phyloP scores from a whole-genome alignment of 2,888 invertebrate species.

The Myopa tessellatipennis region DNA sequence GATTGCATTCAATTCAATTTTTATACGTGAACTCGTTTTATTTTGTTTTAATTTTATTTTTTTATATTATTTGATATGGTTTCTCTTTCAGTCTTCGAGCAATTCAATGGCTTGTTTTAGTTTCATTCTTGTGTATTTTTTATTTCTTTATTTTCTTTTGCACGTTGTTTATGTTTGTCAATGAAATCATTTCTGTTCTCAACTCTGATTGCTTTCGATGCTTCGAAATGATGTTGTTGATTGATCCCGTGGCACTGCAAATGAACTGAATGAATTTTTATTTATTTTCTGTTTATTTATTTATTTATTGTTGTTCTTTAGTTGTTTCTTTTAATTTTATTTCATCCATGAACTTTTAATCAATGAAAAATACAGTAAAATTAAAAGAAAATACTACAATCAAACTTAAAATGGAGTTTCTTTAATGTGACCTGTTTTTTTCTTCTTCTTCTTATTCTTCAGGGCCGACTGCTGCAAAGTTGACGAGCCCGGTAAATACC shows the following conservation, averaged over 20 bases:
- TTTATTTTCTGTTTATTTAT: too few relatives aligned
- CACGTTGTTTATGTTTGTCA: too few relatives aligned
- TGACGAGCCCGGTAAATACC: conserved; percentile 73
- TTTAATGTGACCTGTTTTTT: neutral
- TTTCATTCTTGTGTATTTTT: neutral
- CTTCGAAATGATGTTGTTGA: neutral
- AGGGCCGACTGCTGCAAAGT: conserved; percentile 77
- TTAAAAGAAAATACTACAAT: neutral
- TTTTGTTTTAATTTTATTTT: neutral
- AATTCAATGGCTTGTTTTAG: too few relatives aligned
- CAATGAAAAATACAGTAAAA: neutral
- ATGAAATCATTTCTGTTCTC: neutral
- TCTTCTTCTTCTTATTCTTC: conserved; percentile 30
- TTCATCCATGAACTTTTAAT: neutral
- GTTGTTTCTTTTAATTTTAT: neutral
- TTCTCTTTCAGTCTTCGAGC: too few relatives aligned
- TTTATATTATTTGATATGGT: neutral
- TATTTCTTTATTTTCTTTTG: neutral
- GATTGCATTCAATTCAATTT: too few relatives aligned
- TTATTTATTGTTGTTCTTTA: neutral
- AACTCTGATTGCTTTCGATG: neutral
- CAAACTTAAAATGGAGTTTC: too few relatives aligned
- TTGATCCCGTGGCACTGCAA: conserved; percentile 12
- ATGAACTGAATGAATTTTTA: neutral
- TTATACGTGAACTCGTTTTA: too few relatives aligned